Conservation (phyloP, 2,113 vertebrate species). For the Lynx canadensis region DNA sequence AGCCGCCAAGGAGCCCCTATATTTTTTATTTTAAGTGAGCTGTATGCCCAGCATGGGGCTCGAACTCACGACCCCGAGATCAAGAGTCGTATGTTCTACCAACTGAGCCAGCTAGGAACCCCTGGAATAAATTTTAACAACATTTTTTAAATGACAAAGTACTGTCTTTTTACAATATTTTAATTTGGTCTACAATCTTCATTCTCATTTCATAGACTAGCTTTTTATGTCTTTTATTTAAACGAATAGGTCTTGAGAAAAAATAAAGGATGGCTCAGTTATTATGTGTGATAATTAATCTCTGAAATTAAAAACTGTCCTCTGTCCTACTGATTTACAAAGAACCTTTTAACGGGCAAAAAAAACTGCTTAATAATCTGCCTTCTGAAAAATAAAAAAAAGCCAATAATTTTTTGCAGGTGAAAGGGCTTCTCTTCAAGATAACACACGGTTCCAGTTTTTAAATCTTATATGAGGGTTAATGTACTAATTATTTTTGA, state of each 20-base stretch:
- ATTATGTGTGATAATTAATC: slow-evolving; percentile 64
- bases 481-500: slow-evolving; percentile 5
- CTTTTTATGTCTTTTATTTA: slow-evolving; percentile 54
- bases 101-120: not conserved
- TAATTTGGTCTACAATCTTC: not conserved
- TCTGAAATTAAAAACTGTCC: slow-evolving; percentile 69
- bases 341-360: slow-evolving; percentile 24
- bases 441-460: slow-evolving; percentile 25
- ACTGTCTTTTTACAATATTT: not conserved
- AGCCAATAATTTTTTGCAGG: not conserved
- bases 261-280: slow-evolving; percentile 48
- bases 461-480: slow-evolving; percentile 9
- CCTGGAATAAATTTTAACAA: not conserved
- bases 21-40: not conserved
- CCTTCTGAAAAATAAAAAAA: slow-evolving; percentile 16
- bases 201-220: slow-evolving; percentile 24
- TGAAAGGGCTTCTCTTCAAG: not conserved
- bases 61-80: not conserved
- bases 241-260: not conserved
- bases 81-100: not conserved
- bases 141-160: not conserved
- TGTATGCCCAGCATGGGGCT: not conserved
- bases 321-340: slow-evolving; percentile 67
- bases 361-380: slow-evolving; percentile 60
- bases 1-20: too few species aligned